phyloP scores from a whole-genome alignment of 2,888 invertebrate species.

The Hipparchia semele region DNA sequence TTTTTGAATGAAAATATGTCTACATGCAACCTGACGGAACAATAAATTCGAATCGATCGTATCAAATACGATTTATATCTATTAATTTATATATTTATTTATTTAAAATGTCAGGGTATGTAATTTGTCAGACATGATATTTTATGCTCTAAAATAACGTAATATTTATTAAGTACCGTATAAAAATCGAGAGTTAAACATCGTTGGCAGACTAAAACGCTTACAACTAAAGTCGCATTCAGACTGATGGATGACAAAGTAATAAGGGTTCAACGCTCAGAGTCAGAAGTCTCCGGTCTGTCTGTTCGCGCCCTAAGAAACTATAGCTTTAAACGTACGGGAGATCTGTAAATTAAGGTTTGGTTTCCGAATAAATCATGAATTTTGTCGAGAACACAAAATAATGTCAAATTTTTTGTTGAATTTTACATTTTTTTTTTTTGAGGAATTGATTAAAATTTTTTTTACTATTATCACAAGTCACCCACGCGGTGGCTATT shows the following conservation, averaged over 20 bases:
- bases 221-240: neutral
- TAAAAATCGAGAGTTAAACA: neutral
- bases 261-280: neutral
- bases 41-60: neutral
- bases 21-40: too few species aligned
- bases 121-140: too few species aligned
- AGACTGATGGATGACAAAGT: neutral
- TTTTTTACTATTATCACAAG: neutral
- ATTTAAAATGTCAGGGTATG: neutral
- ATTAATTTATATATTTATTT: constrained; percentile 1
- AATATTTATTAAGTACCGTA: too few species aligned
- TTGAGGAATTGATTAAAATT: constrained; percentile 15
- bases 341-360: constrained; percentile 24
- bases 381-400: constrained; percentile 15
- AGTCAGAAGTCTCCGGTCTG: neutral
- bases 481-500: neutral
- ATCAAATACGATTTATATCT: neutral
- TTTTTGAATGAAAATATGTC: too few species aligned
- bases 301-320: constrained; percentile 17
- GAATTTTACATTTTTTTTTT: constrained; percentile 7
- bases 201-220: neutral
- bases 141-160: too few species aligned
- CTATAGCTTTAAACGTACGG: constrained; percentile 23
- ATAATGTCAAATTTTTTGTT: too few species aligned
- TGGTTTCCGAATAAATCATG: constrained; percentile 10